Evolutionary conservation across 1,140 invertebrate genomes (phyloP).

Genomic region (Subanguina moxae): DNA sequence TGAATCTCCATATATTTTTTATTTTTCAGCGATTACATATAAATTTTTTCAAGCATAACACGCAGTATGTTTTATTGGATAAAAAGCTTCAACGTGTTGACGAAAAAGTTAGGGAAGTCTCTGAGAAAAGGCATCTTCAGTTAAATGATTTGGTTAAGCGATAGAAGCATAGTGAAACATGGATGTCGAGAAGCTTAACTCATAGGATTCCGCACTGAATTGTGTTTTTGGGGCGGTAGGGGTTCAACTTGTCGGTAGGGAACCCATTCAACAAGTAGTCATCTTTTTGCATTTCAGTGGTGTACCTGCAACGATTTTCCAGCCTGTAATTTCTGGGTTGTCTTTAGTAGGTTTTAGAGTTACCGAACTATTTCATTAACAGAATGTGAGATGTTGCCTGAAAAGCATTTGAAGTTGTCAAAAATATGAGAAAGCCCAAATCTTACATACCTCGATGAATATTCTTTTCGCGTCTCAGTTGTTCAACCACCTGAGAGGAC

Average conservation of each 20-base stretch:
- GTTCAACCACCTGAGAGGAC: conserved; percentile 36
- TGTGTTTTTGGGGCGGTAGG: conserved; percentile 52
- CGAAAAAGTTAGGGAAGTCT: too few species aligned
- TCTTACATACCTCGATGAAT: conserved; percentile 26
- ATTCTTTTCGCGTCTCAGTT: conserved; percentile 41
- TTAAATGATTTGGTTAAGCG: too few species aligned
- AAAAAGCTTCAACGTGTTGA: too few species aligned
- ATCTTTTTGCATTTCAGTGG: conserved; percentile 42
- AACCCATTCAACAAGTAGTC: conserved; percentile 53
- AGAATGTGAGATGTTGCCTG: conserved; percentile 27
- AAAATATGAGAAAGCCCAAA: too few species aligned
- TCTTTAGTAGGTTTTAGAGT: too few species aligned
- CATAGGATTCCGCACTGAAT: conserved; percentile 49
- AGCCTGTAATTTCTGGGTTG: not conserved
- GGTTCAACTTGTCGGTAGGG: conserved; percentile 54
- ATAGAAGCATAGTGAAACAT: too few species aligned
- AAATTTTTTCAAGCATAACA: too few species aligned
- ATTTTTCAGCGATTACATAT: too few species aligned
- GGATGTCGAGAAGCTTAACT: not conserved
- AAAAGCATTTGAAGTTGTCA: too few species aligned
- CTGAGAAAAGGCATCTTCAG: too few species aligned
- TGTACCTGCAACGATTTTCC: conserved; percentile 26
- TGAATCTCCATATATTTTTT: too few species aligned
- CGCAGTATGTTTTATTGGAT: too few species aligned
- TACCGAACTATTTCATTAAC: conserved; percentile 44